Percentiles rank a stretch among this genome's conserved stretches.
These are phyloP conservation scores for Perdita meconis DNA, from an alignment of 2,888 invertebrate genomes.

Conservation along the genomic window DNA sequence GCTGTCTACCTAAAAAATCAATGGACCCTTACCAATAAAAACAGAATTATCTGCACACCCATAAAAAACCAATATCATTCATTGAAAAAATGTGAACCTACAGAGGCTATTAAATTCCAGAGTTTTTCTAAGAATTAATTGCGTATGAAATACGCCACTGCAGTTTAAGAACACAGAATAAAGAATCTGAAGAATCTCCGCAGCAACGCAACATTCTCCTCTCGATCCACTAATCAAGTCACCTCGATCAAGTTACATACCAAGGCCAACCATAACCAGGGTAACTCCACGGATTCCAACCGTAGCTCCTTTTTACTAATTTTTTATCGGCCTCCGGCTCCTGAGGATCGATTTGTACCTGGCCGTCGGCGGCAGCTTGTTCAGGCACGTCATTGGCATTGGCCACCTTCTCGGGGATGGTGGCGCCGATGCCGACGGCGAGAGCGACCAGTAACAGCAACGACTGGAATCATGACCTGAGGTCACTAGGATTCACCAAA, in stretches of 20 bases:
- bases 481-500: constrained; percentile 18
- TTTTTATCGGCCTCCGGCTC: constrained; percentile 67
- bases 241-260: constrained; percentile 52
- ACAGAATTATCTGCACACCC: too few species aligned
- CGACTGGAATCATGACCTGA: constrained; percentile 61
- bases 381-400: constrained; percentile 55
- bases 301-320: constrained; percentile 73
- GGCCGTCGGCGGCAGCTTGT: constrained; percentile 51
- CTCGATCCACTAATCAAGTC: background rate
- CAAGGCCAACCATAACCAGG: constrained; percentile 71
- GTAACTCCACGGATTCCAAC: constrained; percentile 66
- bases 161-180: too few species aligned
- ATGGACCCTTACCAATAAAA: too few species aligned
- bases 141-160: too few species aligned
- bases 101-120: too few species aligned
- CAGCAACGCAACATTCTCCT: constrained; percentile 7
- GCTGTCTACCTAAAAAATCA: too few species aligned
- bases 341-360: constrained; percentile 48
- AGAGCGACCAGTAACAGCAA: constrained; percentile 67
- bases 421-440: constrained; percentile 61
- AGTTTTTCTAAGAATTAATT: too few species aligned
- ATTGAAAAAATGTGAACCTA: too few species aligned
- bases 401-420: constrained; percentile 47
- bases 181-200: constrained; percentile 23
- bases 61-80: too few species aligned